These are phyloP conservation scores for Puffinus mauretanicus DNA, from an alignment of 2,113 vertebrate genomes.

Conservation along the genomic window DNA sequence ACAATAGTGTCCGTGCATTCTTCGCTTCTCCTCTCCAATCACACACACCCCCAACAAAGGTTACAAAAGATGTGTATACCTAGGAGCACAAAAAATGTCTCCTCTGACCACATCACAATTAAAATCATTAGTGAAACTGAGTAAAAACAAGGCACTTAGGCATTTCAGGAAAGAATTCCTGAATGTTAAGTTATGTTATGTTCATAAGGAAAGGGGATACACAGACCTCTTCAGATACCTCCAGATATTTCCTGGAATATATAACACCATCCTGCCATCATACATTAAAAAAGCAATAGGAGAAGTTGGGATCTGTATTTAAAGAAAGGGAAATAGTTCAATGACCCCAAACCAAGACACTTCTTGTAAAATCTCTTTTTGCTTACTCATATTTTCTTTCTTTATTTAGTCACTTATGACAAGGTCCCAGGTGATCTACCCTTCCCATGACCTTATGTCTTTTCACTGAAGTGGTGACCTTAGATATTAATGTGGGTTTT, in stretches of 20 bases:
- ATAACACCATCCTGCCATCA: background rate
- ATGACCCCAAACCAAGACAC: background rate
- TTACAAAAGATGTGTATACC: background rate
- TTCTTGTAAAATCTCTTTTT: constrained; percentile 1
- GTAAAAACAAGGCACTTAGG: background rate
- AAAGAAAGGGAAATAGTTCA: background rate
- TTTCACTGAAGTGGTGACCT: background rate
- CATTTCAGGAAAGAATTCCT: background rate
- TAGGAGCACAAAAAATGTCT: background rate
- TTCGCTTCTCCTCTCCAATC: background rate
- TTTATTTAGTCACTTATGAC: background rate
- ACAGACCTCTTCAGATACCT: background rate
- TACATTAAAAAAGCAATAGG: background rate
- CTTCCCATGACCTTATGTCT: background rate
- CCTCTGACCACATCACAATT: background rate
- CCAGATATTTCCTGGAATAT: background rate
- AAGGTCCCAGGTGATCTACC: constrained; percentile 15
- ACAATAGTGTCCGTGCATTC: background rate
- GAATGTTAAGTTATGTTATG: background rate
- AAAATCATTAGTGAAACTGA: background rate
- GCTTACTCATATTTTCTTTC: background rate
- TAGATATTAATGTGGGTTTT: background rate
- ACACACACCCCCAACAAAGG: background rate
- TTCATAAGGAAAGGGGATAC: background rate
- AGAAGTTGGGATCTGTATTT: background rate